A percentile compares a stretch with the other conserved stretches of the same genome.
These are phyloP conservation scores for Agrotis exclamationis DNA, from an alignment of 2,888 invertebrate genomes.

Conservation along the genomic window DNA sequence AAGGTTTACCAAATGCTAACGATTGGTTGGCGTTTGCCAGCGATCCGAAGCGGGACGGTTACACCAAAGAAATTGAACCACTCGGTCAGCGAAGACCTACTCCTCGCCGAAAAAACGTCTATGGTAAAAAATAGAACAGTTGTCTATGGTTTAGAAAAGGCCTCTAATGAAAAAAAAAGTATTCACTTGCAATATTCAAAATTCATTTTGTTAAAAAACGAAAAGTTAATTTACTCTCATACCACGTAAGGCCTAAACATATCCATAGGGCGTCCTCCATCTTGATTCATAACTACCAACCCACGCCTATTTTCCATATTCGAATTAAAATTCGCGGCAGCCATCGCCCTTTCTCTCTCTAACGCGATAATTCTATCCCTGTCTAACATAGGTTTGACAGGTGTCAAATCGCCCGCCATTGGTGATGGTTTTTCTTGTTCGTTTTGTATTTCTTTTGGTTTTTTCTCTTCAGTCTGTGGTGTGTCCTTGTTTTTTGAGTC, in stretches of 20 bases:
- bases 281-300: constrained; percentile 86
- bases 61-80: too few species aligned
- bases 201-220: constrained; percentile 69
- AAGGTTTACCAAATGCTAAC: too few species aligned
- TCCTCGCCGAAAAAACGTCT: neutral
- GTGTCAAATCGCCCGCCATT: constrained; percentile 86
- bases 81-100: too few species aligned
- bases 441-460: constrained; percentile 77
- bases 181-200: constrained; percentile 10
- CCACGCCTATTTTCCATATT: constrained; percentile 89
- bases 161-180: neutral
- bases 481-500: constrained; percentile 93
- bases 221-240: constrained; percentile 84
- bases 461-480: constrained; percentile 82
- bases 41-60: too few species aligned
- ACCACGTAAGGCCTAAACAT: constrained; percentile 91
- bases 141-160: neutral
- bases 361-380: constrained; percentile 88
- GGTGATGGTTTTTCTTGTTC: constrained; percentile 81
- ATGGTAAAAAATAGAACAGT: neutral
- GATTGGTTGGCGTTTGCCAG: too few species aligned
- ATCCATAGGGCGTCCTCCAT: constrained; percentile 85
- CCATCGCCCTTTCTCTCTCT: constrained; percentile 87
- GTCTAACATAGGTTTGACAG: constrained; percentile 88
- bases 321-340: constrained; percentile 89